These are phyloP conservation scores for Diorhabda elongata DNA, from an alignment of 1,140 invertebrate species.

Conservation along the genomic window DNA sequence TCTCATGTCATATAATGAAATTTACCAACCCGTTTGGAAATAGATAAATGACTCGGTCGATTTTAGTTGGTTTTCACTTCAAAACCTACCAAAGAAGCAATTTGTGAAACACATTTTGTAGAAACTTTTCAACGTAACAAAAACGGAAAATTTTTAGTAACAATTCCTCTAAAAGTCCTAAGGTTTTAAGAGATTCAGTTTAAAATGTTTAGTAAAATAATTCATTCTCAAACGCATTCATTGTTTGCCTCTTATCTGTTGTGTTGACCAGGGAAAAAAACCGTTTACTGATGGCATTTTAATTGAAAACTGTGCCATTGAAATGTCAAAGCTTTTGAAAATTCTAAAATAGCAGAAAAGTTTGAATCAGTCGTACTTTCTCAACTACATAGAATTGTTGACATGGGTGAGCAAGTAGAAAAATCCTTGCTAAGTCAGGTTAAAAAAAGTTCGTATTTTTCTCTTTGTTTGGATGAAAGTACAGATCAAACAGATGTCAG, in stretches of 20 bases:
- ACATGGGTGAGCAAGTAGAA: constrained; percentile 26
- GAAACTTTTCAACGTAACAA: no score
- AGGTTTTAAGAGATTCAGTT: not conserved
- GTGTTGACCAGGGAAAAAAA: constrained; percentile 8
- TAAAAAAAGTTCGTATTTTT: constrained; percentile 29
- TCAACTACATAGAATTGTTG: constrained; percentile 19
- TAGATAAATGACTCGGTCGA: no score
- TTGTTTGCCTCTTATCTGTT: constrained; percentile 10
- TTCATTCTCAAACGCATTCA: constrained; percentile 11
- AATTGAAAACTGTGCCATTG: constrained; percentile 17
- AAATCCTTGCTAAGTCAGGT: constrained; percentile 24
- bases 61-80: no score
- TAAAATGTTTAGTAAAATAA: constrained; percentile 12
- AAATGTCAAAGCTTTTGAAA: constrained; percentile 17
- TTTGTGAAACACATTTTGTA: no score
- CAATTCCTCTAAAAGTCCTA: no score
- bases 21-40: no score
- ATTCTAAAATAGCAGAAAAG: constrained; percentile 16
- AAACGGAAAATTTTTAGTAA: no score
- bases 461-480: constrained; percentile 31
- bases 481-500: constrained; percentile 31
- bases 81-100: no score
- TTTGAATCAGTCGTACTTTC: constrained; percentile 21
- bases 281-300: constrained; percentile 15
- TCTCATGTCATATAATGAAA: no score